Evolutionary conservation across 1,140 invertebrate species (phyloP).

Genomic region (Bombyx mandarina): DNA sequence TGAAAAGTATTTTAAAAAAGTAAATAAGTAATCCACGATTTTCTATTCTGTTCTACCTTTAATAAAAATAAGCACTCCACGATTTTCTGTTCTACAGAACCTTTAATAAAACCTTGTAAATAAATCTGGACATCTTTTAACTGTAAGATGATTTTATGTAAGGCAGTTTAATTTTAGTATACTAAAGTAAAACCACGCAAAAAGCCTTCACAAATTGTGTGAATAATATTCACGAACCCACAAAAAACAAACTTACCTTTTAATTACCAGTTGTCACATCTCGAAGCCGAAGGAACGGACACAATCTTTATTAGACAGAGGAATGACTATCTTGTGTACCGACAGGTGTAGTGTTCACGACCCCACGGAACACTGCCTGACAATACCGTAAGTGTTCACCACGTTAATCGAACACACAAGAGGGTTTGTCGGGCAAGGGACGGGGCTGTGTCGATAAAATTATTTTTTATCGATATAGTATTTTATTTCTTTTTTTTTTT

Average conservation of each 20-base stretch:
- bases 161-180: not conserved
- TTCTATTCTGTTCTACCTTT: too few relatives aligned
- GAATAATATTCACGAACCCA: too few relatives aligned
- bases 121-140: too few relatives aligned
- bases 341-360: conserved; percentile 5
- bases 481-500: too few relatives aligned
- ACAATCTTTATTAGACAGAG: too few relatives aligned
- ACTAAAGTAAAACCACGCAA: not conserved
- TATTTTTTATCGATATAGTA: too few relatives aligned
- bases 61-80: too few relatives aligned
- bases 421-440: conserved; percentile 35
- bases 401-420: conserved; percentile 62
- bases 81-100: too few relatives aligned
- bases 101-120: too few relatives aligned
- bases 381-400: conserved; percentile 50
- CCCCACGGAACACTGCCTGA: conserved; percentile 45
- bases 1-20: too few relatives aligned
- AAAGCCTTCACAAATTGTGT: not conserved
- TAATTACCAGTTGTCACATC: not conserved
- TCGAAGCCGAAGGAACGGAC: not conserved
- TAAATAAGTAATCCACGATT: too few relatives aligned
- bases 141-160: not conserved
- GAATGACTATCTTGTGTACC: too few relatives aligned
- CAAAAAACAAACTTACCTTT: not conserved
- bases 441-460: conserved; percentile 20